Evolutionary conservation across 2,113 vertebrate genomes (phyloP).

Genomic region (Colaptes auratus): DNA sequence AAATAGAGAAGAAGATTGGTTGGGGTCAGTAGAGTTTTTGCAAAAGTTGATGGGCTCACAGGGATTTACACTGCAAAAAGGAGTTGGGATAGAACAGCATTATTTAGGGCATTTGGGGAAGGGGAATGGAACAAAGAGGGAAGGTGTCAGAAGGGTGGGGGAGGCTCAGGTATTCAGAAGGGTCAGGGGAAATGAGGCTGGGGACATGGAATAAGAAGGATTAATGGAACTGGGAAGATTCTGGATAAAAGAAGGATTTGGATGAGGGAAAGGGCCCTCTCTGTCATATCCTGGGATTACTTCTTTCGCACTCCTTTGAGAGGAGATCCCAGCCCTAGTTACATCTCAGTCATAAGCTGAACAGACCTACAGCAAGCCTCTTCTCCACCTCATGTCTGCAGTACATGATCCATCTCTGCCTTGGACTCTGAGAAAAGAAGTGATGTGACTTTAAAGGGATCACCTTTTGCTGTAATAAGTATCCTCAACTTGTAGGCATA

Average conservation of each 20-base stretch:
- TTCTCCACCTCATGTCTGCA: not conserved
- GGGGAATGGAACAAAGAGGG: accelerated
- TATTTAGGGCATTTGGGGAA: not conserved
- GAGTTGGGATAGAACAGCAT: not conserved
- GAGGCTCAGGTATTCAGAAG: not conserved
- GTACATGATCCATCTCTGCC: not conserved
- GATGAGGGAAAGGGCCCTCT: not conserved
- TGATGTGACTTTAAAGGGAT: not conserved
- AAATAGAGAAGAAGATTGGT: not conserved
- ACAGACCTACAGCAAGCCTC: not conserved
- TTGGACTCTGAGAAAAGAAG: not conserved
- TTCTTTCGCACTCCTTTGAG: not conserved
- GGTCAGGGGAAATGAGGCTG: not conserved
- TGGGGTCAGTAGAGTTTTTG: not conserved
- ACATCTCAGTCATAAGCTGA: not conserved
- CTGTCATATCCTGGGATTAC: not conserved
- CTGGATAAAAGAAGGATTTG: not conserved
- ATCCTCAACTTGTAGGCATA: not conserved
- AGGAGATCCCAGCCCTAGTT: not conserved
- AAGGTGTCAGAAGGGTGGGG: not conserved
- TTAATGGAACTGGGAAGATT: not conserved
- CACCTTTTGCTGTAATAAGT: not conserved
- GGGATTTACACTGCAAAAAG: not conserved
- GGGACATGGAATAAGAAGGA: not conserved
- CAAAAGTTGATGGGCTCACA: not conserved